phyloP scores from a whole-genome alignment of 2,888 invertebrate species.

The Drosophila anceps region DNA sequence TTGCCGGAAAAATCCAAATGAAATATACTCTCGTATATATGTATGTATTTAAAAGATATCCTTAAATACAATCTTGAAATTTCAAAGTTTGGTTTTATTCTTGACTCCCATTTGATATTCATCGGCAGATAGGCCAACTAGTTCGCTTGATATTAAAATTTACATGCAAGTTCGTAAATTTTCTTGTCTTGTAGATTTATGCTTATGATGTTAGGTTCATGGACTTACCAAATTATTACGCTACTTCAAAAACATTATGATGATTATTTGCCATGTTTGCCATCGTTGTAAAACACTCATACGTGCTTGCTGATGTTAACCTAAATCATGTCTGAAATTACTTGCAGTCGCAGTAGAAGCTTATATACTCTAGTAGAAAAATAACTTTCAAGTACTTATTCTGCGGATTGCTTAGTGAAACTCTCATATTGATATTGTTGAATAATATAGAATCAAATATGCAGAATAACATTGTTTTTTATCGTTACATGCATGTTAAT shows the following conservation, averaged over 20 bases:
- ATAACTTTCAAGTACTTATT: neutral
- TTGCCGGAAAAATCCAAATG: neutral
- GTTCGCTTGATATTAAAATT: conserved; percentile 54
- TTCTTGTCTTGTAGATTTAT: conserved; percentile 41
- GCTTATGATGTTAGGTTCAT: conserved; percentile 70
- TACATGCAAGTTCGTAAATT: conserved; percentile 32
- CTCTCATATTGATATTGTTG: neutral
- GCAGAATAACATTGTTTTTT: neutral
- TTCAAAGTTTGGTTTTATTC: neutral
- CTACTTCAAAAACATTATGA: conserved; percentile 66
- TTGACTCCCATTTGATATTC: neutral
- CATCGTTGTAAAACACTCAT: conserved; percentile 68
- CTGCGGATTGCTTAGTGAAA: neutral
- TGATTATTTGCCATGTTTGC: conserved; percentile 76
- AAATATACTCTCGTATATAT: neutral
- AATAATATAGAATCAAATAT: neutral
- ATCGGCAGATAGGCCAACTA: conserved; percentile 23
- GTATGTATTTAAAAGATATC: neutral
- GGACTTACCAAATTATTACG: conserved; percentile 69
- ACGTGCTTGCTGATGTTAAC: conserved; percentile 64
- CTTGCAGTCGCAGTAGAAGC: neutral
- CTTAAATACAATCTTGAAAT: neutral
- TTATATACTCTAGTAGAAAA: neutral
- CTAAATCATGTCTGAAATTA: neutral
- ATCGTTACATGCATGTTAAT: neutral